A percentile compares a stretch with the other conserved stretches of the same genome.
Conservation (phyloP, 2,797 vertebrate species). For the Perodicticus potto region DNA sequence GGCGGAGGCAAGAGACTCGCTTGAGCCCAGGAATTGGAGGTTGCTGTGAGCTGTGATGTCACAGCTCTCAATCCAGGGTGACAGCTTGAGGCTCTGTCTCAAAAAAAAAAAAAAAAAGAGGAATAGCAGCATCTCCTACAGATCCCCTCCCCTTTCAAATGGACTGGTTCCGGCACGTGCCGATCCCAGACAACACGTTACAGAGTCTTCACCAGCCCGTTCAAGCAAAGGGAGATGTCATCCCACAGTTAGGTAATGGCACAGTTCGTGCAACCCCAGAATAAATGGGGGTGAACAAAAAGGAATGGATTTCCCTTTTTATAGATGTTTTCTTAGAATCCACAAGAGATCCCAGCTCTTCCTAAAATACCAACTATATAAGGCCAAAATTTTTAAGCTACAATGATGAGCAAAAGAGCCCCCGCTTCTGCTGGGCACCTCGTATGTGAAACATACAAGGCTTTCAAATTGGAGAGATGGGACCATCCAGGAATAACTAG, state of each 20-base stretch:
- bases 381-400: slow-evolving; percentile 22
- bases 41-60: too few relatives aligned
- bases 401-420: background rate
- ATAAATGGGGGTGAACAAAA: background rate
- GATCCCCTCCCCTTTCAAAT: background rate
- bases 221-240: background rate
- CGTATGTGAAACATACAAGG: background rate
- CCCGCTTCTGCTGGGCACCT: background rate
- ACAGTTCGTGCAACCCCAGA: background rate
- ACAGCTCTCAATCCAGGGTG: too few relatives aligned
- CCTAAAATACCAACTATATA: background rate
- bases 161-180: background rate
- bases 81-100: too few relatives aligned
- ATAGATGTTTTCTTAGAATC: background rate
- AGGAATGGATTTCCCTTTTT: background rate
- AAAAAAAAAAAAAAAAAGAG: too few relatives aligned
- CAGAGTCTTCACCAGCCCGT: background rate
- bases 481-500: background rate
- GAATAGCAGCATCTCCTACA: background rate
- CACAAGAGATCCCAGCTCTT: background rate
- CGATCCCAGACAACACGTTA: background rate
- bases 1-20: too few relatives aligned
- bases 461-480: background rate
- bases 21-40: too few relatives aligned
- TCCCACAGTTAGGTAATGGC: background rate